These are phyloP conservation scores for Calonectris borealis DNA, from an alignment of 2,113 vertebrate species.

Conservation along the genomic window DNA sequence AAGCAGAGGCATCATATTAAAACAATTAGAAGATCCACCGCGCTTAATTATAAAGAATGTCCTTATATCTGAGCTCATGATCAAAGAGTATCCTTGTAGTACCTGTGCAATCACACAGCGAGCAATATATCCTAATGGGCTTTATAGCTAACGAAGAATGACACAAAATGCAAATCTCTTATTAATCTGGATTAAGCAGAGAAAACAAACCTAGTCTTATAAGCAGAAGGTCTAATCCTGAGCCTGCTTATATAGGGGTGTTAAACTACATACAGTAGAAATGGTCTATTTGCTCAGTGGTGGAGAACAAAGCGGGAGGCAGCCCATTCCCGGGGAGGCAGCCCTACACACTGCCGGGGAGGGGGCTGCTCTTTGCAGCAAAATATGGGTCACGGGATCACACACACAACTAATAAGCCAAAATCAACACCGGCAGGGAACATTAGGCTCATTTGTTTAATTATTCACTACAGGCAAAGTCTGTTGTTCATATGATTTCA, in stretches of 20 bases:
- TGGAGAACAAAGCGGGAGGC: constrained; percentile 14
- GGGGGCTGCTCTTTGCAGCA: neutral
- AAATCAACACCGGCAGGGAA: constrained; percentile 20
- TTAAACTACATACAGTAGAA: constrained; percentile 48
- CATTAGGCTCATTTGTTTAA: constrained; percentile 57
- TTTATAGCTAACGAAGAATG: constrained; percentile 41
- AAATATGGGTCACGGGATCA: constrained; percentile 15
- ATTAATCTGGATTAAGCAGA: constrained; percentile 59
- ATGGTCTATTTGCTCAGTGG: constrained; percentile 23
- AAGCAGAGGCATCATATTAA: neutral
- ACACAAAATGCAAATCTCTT: constrained; percentile 51
- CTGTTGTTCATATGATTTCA: constrained; percentile 32
- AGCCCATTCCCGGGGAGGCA: neutral
- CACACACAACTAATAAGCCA: constrained; percentile 40
- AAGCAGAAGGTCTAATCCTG: constrained; percentile 59
- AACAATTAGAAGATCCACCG: neutral
- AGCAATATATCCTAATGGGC: neutral
- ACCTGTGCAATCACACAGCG: neutral
- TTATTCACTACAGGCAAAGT: constrained; percentile 49
- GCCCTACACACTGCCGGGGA: neutral
- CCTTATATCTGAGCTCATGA: neutral
- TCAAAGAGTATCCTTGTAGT: neutral
- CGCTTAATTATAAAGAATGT: neutral
- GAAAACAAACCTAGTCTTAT: constrained; percentile 51
- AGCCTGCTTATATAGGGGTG: constrained; percentile 28